A percentile compares a stretch with the other conserved stretches of the same genome.
phyloP scores from a whole-genome alignment of 2,797 vertebrate species.

The Pogonophryne albipinna region DNA sequence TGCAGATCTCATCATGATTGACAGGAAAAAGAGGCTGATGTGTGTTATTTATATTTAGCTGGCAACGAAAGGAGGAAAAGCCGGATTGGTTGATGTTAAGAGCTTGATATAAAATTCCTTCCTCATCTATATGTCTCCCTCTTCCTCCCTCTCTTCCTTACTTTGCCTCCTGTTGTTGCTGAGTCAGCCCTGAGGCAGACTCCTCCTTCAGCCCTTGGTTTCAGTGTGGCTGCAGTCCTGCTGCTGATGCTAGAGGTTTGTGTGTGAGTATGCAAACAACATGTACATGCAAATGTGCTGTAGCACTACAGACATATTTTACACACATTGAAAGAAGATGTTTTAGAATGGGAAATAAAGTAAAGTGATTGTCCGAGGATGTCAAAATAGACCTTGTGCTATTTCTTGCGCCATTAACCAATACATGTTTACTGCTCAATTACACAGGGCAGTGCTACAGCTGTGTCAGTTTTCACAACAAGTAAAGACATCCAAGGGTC shows the following conservation, averaged over 20 bases:
- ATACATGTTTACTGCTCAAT: not conserved
- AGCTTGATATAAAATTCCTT: slow-evolving; percentile 23
- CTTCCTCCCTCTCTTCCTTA: not conserved
- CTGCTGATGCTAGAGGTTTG: slow-evolving; percentile 17
- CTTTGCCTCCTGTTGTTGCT: slow-evolving; percentile 32
- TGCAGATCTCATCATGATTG: slow-evolving; percentile 5
- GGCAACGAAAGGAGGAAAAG: not conserved
- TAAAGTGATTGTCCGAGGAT: not conserved
- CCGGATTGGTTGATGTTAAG: slow-evolving; percentile 2
- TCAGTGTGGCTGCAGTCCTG: slow-evolving; percentile 15
- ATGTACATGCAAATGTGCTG: too few relatives aligned
- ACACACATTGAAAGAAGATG: not conserved
- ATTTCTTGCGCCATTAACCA: not conserved
- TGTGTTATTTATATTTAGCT: slow-evolving; percentile 19
- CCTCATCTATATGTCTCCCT: not conserved
- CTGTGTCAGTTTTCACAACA: not conserved
- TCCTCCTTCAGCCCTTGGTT: slow-evolving; percentile 24
- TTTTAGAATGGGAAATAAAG: not conserved
- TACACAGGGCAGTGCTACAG: not conserved
- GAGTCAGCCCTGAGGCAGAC: slow-evolving; percentile 45
- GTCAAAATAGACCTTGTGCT: not conserved
- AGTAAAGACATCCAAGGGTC: not conserved
- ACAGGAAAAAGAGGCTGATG: not conserved
- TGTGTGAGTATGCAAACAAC: not conserved
- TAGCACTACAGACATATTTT: too few relatives aligned